These are phyloP conservation scores for Echeneis naucrates DNA, from an alignment of 2,797 vertebrate species.

Conservation along the genomic window DNA sequence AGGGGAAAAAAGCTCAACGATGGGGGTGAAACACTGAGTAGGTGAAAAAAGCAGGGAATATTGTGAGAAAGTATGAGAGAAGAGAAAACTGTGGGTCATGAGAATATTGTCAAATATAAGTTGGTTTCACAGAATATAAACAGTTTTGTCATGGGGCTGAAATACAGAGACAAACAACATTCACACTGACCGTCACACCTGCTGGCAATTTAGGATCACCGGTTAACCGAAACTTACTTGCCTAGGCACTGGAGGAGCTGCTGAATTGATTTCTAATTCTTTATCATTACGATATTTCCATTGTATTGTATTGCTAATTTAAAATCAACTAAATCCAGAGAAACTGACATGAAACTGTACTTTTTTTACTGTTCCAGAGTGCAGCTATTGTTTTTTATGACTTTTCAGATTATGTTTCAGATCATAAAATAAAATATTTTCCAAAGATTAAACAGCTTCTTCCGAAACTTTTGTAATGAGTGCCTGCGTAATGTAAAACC, in stretches of 20 bases:
- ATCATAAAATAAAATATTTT: neutral
- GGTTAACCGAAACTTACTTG: too few species aligned
- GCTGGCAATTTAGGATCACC: too few species aligned
- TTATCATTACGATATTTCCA: neutral
- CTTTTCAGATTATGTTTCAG: neutral
- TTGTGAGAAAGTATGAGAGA: neutral
- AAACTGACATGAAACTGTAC: too few species aligned
- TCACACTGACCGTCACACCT: too few species aligned
- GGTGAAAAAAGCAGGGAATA: slow-evolving; percentile 5
- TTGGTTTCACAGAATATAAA: neutral
- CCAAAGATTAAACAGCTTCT: neutral
- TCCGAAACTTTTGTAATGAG: neutral
- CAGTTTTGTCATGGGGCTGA: too few species aligned
- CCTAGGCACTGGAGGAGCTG: too few species aligned
- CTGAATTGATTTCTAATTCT: too few species aligned
- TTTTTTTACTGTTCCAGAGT: neutral
- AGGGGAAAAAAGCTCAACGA: slow-evolving; percentile 19
- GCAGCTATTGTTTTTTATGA: neutral
- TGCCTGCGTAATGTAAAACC: neutral
- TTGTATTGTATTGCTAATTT: slow-evolving; percentile 8
- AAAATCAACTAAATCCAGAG: too few species aligned
- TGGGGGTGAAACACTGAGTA: neutral
- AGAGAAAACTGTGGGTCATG: neutral
- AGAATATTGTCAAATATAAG: neutral
- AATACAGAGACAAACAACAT: too few species aligned